These are phyloP conservation scores for Portunus trituberculatus DNA, from an alignment of 1,140 invertebrate genomes.

Conservation along the genomic window DNA sequence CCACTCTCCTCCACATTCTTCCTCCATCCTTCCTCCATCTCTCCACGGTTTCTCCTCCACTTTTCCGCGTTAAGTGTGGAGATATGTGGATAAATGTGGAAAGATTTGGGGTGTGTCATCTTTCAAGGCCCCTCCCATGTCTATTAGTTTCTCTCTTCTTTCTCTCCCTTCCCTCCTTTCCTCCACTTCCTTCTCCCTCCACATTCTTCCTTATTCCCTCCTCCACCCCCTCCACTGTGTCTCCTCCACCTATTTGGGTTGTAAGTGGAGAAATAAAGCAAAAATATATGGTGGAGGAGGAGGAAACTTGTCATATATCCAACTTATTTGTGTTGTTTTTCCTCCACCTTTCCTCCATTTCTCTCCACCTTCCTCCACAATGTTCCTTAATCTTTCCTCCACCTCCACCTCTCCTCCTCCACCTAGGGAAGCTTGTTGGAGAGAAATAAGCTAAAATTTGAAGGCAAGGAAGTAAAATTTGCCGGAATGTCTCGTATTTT, in stretches of 20 bases:
- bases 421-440: no score
- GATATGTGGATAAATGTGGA: neutral
- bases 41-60: neutral
- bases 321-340: no score
- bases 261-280: no score
- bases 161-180: neutral
- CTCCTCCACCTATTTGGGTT: no score
- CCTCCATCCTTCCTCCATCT: neutral
- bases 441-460: no score
- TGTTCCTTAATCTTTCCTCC: neutral
- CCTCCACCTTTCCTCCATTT: no score
- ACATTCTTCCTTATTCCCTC: neutral
- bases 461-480: no score
- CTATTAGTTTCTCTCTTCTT: neutral
- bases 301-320: no score
- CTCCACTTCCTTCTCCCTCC: neutral
- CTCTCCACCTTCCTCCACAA: no score
- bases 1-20: no score
- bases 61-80: neutral
- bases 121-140: neutral
- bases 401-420: neutral
- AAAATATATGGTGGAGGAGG: no score
- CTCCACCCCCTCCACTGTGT: neutral
- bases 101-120: neutral
- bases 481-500: no score